Conservation (phyloP, 2,888 invertebrate genomes). For the Drosophila greeni region DNA sequence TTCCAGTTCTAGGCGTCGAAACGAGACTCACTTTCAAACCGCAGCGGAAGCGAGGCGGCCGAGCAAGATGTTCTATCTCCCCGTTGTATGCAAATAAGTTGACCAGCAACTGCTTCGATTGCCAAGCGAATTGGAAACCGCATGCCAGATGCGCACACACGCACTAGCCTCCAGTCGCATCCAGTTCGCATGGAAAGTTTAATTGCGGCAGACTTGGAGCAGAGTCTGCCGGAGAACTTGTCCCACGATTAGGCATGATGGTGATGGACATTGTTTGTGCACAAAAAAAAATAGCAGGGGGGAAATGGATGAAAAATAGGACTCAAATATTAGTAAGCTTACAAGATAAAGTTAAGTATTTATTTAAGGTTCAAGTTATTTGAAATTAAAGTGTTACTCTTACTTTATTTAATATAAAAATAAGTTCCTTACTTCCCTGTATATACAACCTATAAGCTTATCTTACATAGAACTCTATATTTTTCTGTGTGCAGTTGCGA, state of each 20-base stretch:
- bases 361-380: too few species aligned
- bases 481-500: neutral
- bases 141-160: conserved; percentile 46
- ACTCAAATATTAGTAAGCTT: too few species aligned
- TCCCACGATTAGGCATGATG: conserved; percentile 27
- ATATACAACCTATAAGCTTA: too few species aligned
- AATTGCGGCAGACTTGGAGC: conserved; percentile 22
- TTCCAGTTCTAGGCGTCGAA: conserved; percentile 33
- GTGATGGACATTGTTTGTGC: conserved; percentile 10
- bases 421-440: too few species aligned
- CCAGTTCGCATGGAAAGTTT: conserved; percentile 60
- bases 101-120: conserved; percentile 46
- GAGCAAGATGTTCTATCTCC: conserved; percentile 58
- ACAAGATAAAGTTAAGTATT: too few species aligned
- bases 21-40: conserved; percentile 63
- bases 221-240: conserved; percentile 38
- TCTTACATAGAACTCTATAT: neutral
- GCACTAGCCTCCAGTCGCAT: conserved; percentile 49
- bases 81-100: conserved; percentile 32
- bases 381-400: too few species aligned
- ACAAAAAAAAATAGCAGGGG: neutral
- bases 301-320: too few species aligned
- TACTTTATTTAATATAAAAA: too few species aligned
- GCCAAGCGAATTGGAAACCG: conserved; percentile 67
- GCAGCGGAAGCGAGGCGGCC: conserved; percentile 43